Base-by-base conservation (phyloP, 1,140 invertebrate species). In the Caenorhabditis inopinata region DNA sequence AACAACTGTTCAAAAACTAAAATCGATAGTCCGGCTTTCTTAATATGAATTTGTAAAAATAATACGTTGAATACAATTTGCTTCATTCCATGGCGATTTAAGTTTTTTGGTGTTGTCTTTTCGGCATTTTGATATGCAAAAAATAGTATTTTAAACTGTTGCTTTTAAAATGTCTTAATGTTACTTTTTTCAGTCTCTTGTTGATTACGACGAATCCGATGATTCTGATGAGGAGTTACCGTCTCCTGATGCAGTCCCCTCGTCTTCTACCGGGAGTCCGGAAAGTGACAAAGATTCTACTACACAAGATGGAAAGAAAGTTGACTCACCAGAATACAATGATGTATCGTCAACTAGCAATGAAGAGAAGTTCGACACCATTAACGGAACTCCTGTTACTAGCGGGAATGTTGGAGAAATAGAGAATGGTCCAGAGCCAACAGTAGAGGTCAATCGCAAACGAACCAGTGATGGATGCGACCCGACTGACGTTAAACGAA, bases 161-260 rank as follows among this genome's bases (percentile, higher is more conserved):
- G n/a, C n/a, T n/a, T n/a, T n/a, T n/a, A n/a, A n/a, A n/a, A n/a
- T n/a, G n/a, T n/a, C n/a, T n/a, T n/a, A n/a, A n/a, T n/a, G n/a
- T n/a, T n/a, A n/a, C n/a, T n/a, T n/a, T n/a, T 79, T 79, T 21
- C 53, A 79, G 78, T 62, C 62, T 7, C 51, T 79, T 14, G 78
- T 79, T 9, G 78, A 79, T 23, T 79, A 79, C 46, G 78, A 79
- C 68, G 78, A 62, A 48, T 79, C 78, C 11, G 78, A 79, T 73
- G 49, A 62, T 21, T 58, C 62, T 32, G 78, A 79, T 16, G 78
- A 79, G 18, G 78, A 79, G 45, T 21, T 38, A 12, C 58, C 58
- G 21, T 68, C 58, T 16, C 74, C 68, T 12, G 79, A 80, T 35
- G 79, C 79, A 9, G 45, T 80, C 4, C 79, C 79, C 9, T 76